Evolutionary conservation across 2,888 invertebrate species (phyloP).

Genomic region (Drosophila setosimentum): DNA sequence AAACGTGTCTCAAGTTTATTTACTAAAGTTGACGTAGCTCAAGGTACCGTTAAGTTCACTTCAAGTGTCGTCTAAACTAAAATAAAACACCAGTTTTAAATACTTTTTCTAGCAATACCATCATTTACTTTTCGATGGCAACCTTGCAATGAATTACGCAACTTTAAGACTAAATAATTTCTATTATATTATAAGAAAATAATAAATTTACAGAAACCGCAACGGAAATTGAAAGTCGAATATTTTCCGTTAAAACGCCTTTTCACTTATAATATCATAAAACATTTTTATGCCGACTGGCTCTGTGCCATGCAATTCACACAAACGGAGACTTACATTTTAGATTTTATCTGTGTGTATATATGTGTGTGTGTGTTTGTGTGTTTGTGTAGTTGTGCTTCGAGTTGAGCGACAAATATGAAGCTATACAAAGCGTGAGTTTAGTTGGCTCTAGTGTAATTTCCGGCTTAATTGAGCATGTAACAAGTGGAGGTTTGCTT

Average conservation of each 20-base stretch:
- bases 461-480: conserved; percentile 79
- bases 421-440: conserved; percentile 75
- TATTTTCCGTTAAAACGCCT: conserved; percentile 31
- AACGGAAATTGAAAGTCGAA: conserved; percentile 40
- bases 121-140: not conserved
- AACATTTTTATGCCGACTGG: conserved; percentile 31
- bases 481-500: conserved; percentile 73
- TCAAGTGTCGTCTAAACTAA: not conserved
- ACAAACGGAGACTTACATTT: not conserved
- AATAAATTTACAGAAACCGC: conserved; percentile 24
- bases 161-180: conserved; percentile 15
- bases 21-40: conserved; percentile 8
- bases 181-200: conserved; percentile 3
- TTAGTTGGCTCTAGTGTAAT: conserved; percentile 76
- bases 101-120: not conserved
- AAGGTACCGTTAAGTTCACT: not conserved
- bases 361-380: too few species aligned
- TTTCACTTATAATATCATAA: conserved; percentile 15
- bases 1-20: conserved; percentile 23
- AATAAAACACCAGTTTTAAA: not conserved
- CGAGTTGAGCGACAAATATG: conserved; percentile 42
- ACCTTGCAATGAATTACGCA: not conserved
- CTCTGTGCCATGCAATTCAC: conserved; percentile 36
- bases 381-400: not conserved
- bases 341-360: not conserved